These are phyloP conservation scores for Alauda arvensis DNA, from an alignment of 2,797 vertebrate species.

Conservation along the genomic window DNA sequence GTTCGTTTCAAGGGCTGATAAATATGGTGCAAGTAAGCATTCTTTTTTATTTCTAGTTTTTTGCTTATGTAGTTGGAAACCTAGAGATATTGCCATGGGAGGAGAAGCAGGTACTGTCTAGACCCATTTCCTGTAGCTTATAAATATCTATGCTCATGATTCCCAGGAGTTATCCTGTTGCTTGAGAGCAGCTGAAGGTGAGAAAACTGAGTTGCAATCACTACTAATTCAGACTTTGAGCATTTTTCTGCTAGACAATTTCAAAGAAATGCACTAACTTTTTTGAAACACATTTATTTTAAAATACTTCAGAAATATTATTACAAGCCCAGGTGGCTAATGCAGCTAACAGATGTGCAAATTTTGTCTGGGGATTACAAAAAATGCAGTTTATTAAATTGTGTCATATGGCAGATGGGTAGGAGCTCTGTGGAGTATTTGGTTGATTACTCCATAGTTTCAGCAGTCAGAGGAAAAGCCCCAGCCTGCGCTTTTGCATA, in stretches of 20 bases:
- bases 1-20: background rate
- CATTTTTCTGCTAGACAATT: background rate
- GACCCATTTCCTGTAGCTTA: background rate
- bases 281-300: background rate
- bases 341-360: slow-evolving; percentile 24
- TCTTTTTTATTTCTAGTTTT: background rate
- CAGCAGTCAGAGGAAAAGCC: background rate
- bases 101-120: background rate
- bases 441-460: slow-evolving; percentile 3
- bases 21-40: background rate
- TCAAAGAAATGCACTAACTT: background rate
- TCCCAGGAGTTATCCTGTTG: background rate
- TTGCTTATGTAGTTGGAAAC: background rate
- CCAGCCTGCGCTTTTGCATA: background rate
- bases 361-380: slow-evolving; percentile 24
- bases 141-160: background rate
- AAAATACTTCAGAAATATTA: background rate
- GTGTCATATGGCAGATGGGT: slow-evolving; percentile 42
- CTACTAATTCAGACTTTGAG: background rate
- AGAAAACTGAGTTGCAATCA: background rate
- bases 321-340: slow-evolving; percentile 30
- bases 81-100: background rate
- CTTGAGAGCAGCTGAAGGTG: background rate
- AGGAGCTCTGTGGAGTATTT: background rate
- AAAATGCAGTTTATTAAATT: slow-evolving; percentile 32